Base-by-base conservation (phyloP, 2,888 invertebrate species). In the Tetragonisca angustula region DNA sequence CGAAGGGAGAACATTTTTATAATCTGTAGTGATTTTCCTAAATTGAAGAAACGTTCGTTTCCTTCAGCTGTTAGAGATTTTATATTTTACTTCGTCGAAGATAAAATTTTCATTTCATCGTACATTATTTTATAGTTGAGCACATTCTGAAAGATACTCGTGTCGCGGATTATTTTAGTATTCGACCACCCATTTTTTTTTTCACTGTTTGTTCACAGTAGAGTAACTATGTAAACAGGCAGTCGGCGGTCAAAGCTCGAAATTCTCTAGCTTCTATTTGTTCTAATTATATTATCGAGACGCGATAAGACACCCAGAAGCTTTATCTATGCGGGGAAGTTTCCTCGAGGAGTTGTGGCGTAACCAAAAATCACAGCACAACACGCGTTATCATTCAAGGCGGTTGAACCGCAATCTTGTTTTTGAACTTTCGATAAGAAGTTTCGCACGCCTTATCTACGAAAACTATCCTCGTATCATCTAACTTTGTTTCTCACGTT, bases 381-480 rank as follows among this genome's bases (percentile, higher is more conserved):
- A 19, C 64, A 54, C 76, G 27, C 21, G 32, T 85, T 76, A 85
- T 85, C 84, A 24, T 21, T 6, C 49, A 17, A 59, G 62, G 59
- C 32, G 79, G 70, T 70, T 67, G 49, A 27, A 80, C 85, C 67
- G 32, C 76, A 68, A 27, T 64, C 21, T 56, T 70, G 59, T 74
- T 84, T 76, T 67, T 43, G 21, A 15, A n/a, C 32, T 70, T 54
- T 13, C 17, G 56, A 36, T 21, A 32, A n/a, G n/a, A 36, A 56
- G 24, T 9, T 21, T 43, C 43, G 36, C 36, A 1, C 9, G 9
- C 9, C 36, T 36, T 36, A 36, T 43, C 15, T 69, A 4, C 4
- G 21, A 50, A 49, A 32, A 62, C 27, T 27, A 69, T 71, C 24
- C 21, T 64, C 21, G 0, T 64, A 11, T 11, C 0, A 4, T 13